Percentiles rank a stretch among this genome's conserved stretches.
Evolutionary conservation across 2,888 invertebrate species (phyloP).

Genomic region (Chalcosyrphus nemorum): DNA sequence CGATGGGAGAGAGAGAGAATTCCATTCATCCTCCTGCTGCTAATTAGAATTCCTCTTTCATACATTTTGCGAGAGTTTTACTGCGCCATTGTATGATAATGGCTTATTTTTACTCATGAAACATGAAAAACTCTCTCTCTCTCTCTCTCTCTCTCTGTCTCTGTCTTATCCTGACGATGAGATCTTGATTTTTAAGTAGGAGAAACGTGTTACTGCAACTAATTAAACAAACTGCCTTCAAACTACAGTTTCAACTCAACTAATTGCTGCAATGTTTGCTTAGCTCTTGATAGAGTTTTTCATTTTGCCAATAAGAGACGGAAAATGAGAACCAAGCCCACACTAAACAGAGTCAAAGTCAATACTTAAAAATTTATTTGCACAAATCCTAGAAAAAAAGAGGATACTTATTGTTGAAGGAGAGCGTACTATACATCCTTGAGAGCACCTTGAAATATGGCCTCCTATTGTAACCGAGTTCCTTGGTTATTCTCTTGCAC

Average conservation of each 20-base stretch:
- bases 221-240: slow-evolving; percentile 52
- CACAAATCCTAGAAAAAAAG: slow-evolving; percentile 33
- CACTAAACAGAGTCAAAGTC: slow-evolving; percentile 54
- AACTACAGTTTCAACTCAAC: slow-evolving; percentile 54
- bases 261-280: slow-evolving; percentile 60
- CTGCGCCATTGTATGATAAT: slow-evolving; percentile 69
- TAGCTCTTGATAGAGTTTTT: slow-evolving; percentile 47
- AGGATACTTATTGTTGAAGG: not conserved
- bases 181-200: slow-evolving; percentile 30
- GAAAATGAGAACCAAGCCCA: not conserved
- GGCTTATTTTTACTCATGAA: slow-evolving; percentile 29
- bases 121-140: not conserved
- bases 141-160: no score
- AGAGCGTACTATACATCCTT: slow-evolving; percentile 22
- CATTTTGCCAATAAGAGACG: not conserved
- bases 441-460: slow-evolving; percentile 65
- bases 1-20: not conserved
- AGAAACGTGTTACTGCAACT: slow-evolving; percentile 51
- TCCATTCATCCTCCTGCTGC: slow-evolving; percentile 31
- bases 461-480: slow-evolving; percentile 62
- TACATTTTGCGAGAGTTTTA: slow-evolving; percentile 64
- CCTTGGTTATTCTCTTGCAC: slow-evolving; percentile 28
- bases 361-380: slow-evolving; percentile 68
- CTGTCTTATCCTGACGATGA: slow-evolving; percentile 36
- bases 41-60: slow-evolving; percentile 69